Percentiles rank a stretch among this genome's conserved stretches.
Conservation (phyloP, 2,888 invertebrate species). For the Brenthis hecate region DNA sequence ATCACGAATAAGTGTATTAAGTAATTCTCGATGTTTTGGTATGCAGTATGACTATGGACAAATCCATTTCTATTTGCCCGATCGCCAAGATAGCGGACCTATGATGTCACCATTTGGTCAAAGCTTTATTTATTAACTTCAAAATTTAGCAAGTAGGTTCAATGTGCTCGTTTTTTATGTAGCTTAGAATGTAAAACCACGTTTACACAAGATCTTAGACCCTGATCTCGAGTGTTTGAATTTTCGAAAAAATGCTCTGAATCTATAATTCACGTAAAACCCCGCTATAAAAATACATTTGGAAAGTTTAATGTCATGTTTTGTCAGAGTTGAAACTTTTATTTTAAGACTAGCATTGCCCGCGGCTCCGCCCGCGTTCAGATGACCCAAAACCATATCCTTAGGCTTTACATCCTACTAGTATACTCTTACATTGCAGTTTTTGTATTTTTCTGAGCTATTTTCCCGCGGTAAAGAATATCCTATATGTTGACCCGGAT, state of each 20-base stretch:
- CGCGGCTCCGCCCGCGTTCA: no score
- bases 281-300: slow-evolving; percentile 9
- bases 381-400: no score
- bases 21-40: slow-evolving; percentile 37
- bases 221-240: slow-evolving; percentile 19
- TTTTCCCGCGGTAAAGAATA: no score
- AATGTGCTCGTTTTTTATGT: slow-evolving; percentile 13
- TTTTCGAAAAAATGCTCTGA: slow-evolving; percentile 18
- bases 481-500: no score
- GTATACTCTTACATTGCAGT: no score
- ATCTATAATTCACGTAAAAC: slow-evolving; percentile 24
- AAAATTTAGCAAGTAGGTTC: slow-evolving; percentile 21
- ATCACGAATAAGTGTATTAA: slow-evolving; percentile 40
- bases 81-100: slow-evolving; percentile 24
- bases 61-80: slow-evolving; percentile 27
- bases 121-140: slow-evolving; percentile 23
- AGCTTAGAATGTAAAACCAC: slow-evolving; percentile 8
- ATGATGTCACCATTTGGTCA: slow-evolving; percentile 29
- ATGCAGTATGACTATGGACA: slow-evolving; percentile 32
- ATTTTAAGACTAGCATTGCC: neutral
- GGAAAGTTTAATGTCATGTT: neutral
- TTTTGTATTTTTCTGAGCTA: no score
- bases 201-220: slow-evolving; percentile 22
- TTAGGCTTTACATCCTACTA: no score
- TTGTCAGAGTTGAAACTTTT: neutral